phyloP scores from a whole-genome alignment of 2,888 invertebrate genomes.

The Diaperis boleti region DNA sequence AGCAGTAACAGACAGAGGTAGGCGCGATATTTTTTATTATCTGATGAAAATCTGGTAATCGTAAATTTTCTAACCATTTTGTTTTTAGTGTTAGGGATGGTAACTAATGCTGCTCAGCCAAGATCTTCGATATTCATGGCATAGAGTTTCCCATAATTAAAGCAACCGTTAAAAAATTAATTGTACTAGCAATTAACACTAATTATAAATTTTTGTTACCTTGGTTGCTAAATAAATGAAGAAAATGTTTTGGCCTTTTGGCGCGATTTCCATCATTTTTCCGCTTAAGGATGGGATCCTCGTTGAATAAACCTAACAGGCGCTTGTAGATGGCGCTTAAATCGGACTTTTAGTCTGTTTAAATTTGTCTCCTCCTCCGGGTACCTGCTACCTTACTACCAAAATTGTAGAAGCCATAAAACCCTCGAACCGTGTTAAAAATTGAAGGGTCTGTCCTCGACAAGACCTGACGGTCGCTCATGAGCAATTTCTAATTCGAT shows the following conservation, averaged over 20 bases:
- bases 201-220: neutral
- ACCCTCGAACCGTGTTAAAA: no score
- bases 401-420: no score
- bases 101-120: neutral
- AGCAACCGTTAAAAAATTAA: neutral
- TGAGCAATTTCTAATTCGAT: no score
- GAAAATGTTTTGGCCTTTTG: neutral
- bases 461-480: no score
- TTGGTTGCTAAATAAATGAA: neutral
- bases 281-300: no score
- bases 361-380: no score
- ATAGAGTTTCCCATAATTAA: constrained; percentile 3
- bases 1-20: no score
- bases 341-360: no score
- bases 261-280: neutral
- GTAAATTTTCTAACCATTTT: neutral
- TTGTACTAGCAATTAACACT: neutral
- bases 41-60: neutral
- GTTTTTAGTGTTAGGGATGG: neutral
- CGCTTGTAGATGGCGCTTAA: no score
- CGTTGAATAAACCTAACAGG: no score
- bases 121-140: neutral
- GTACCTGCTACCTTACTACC: no score
- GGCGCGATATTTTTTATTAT: neutral
- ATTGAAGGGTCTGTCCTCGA: no score